Evolutionary conservation across 2,888 invertebrate genomes (phyloP).

Genomic region (Athetis lepigone): DNA sequence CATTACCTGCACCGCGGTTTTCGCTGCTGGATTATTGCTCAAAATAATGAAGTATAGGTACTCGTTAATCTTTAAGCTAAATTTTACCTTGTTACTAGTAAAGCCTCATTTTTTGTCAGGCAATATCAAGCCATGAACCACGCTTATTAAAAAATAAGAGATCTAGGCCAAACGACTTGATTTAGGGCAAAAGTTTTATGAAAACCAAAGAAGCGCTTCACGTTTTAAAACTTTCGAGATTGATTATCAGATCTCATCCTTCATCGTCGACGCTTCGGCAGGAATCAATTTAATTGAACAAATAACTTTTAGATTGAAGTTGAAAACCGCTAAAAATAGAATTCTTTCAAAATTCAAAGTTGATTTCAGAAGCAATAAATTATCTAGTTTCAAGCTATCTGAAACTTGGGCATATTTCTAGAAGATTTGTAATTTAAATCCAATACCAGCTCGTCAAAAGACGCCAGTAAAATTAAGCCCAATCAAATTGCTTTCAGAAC

Average conservation of each 20-base stretch:
- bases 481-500: slow-evolving; percentile 43
- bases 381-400: slow-evolving; percentile 1
- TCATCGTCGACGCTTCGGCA: background rate
- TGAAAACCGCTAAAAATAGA: slow-evolving; percentile 26
- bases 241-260: slow-evolving; percentile 4
- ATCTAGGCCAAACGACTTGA: slow-evolving; percentile 11
- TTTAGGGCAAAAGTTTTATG: slow-evolving; percentile 1
- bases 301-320: slow-evolving; percentile 22
- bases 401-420: slow-evolving; percentile 4
- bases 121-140: background rate
- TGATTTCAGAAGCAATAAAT: slow-evolving; percentile 29
- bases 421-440: slow-evolving; percentile 27
- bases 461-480: slow-evolving; percentile 18
- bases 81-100: too few relatives aligned
- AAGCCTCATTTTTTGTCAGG: background rate
- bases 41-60: slow-evolving; percentile 20
- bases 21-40: slow-evolving; percentile 5
- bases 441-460: slow-evolving; percentile 12
- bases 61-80: background rate
- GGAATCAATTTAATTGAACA: slow-evolving; percentile 27
- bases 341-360: slow-evolving; percentile 17
- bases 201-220: background rate
- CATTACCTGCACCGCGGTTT: slow-evolving; percentile 32
- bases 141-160: slow-evolving; percentile 16
- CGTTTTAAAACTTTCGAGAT: slow-evolving; percentile 12